These are phyloP conservation scores for Eledona agricola DNA, from an alignment of 2,888 invertebrate species.

Conservation along the genomic window DNA sequence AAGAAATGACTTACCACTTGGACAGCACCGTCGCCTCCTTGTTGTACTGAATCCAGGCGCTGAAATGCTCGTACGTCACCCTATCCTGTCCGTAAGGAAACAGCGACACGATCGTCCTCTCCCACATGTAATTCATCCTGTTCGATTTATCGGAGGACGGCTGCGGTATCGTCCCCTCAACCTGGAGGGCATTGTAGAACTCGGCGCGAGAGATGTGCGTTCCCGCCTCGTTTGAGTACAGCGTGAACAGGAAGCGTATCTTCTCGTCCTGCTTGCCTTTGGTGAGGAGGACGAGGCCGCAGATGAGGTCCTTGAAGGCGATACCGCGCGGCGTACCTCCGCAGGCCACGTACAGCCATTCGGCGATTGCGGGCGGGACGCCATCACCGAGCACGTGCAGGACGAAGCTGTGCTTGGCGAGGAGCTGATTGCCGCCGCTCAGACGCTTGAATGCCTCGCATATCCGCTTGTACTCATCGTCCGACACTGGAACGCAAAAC, in stretches of 20 bases:
- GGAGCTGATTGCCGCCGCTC: constrained; percentile 74
- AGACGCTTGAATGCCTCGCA: constrained; percentile 89
- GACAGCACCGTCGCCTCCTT: constrained; percentile 81
- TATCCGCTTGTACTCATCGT: constrained; percentile 82
- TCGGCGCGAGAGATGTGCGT: constrained; percentile 78
- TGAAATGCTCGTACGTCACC: constrained; percentile 78
- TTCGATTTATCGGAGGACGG: constrained; percentile 31
- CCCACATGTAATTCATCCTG: constrained; percentile 57
- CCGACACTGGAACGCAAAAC: constrained; percentile 77
- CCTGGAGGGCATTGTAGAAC: constrained; percentile 72
- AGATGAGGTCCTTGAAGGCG: constrained; percentile 81
- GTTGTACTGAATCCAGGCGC: constrained; percentile 79
- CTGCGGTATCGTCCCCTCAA: constrained; percentile 63
- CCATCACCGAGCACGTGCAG: constrained; percentile 88
- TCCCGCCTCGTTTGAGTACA: constrained; percentile 84
- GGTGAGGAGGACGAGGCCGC: constrained; percentile 86
- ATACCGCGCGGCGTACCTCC: constrained; percentile 86
- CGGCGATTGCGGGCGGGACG: constrained; percentile 82
- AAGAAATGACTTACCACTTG: constrained; percentile 76
- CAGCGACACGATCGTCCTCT: constrained; percentile 58
- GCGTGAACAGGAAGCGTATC: constrained; percentile 85
- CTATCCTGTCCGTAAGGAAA: constrained; percentile 64
- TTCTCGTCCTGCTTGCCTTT: constrained; percentile 87
- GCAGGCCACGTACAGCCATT: constrained; percentile 84
- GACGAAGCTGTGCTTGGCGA: constrained; percentile 80